phyloP scores from a whole-genome alignment of 1,140 invertebrate species.

The Drosophila ohnishii region DNA sequence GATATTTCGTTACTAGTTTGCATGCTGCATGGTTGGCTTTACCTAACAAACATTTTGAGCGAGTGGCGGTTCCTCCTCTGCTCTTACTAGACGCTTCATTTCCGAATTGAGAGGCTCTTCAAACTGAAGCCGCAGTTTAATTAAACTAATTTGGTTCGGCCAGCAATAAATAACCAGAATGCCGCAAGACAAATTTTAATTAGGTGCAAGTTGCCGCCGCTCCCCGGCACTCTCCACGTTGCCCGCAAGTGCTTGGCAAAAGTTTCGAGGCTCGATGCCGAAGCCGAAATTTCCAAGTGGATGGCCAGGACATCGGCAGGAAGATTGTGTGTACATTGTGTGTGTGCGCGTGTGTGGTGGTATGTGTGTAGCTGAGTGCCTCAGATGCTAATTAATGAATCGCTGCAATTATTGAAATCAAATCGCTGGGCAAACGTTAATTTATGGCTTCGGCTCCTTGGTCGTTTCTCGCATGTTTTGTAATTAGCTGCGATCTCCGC shows the following conservation, averaged over 20 bases:
- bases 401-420: slow-evolving; percentile 76
- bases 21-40: slow-evolving; percentile 50
- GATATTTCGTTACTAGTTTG: slow-evolving; percentile 31
- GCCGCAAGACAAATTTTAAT: slow-evolving; percentile 61
- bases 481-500: slow-evolving; percentile 55
- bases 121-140: slow-evolving; percentile 42
- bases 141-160: slow-evolving; percentile 51
- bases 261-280: slow-evolving; percentile 37
- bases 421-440: slow-evolving; percentile 65
- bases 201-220: slow-evolving; percentile 33
- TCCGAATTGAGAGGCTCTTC: slow-evolving; percentile 15
- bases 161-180: slow-evolving; percentile 62
- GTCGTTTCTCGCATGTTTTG: slow-evolving; percentile 70
- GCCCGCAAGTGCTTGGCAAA: slow-evolving; percentile 46
- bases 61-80: neutral
- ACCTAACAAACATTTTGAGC: neutral
- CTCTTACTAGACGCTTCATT: slow-evolving; percentile 15
- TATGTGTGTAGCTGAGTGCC: slow-evolving; percentile 32
- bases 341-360: slow-evolving; percentile 4
- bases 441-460: slow-evolving; percentile 52
- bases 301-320: slow-evolving; percentile 31
- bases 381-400: slow-evolving; percentile 78
- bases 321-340: slow-evolving; percentile 10
- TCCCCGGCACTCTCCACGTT: slow-evolving; percentile 14
- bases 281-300: slow-evolving; percentile 55